These are phyloP conservation scores for Ptiloglossa arizonensis DNA, from an alignment of 1,140 invertebrate species.

Conservation along the genomic window DNA sequence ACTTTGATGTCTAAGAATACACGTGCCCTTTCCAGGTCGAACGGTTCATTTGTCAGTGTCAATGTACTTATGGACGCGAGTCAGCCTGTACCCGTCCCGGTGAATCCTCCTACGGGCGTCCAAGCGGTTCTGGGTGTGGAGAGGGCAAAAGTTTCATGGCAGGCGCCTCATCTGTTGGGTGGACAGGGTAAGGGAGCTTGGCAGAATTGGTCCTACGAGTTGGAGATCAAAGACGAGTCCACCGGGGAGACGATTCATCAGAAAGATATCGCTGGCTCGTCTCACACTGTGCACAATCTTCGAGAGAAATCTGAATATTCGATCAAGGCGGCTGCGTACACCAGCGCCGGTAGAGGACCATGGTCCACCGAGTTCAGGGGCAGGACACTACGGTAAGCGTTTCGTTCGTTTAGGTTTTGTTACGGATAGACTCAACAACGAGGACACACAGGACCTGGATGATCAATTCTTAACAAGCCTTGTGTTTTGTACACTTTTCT, in stretches of 20 bases:
- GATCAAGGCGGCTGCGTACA: conserved; percentile 90
- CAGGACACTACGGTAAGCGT: conserved; percentile 84
- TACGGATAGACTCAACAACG: too few relatives aligned
- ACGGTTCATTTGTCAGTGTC: conserved; percentile 80
- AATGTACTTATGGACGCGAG: conserved; percentile 85
- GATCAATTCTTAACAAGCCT: too few relatives aligned
- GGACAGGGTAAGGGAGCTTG: conserved; percentile 92
- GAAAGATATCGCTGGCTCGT: conserved; percentile 84
- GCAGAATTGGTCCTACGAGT: conserved; percentile 92
- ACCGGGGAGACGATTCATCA: conserved; percentile 80
- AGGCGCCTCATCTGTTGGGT: conserved; percentile 87
- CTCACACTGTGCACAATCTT: conserved; percentile 86
- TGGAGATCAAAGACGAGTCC: conserved; percentile 86
- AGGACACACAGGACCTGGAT: too few relatives aligned
- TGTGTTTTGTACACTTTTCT: too few relatives aligned
- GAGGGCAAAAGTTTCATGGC: conserved; percentile 90
- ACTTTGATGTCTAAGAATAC: not conserved
- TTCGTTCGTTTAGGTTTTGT: too few relatives aligned
- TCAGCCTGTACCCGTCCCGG: conserved; percentile 90
- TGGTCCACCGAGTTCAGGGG: conserved; percentile 90
- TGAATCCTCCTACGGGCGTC: conserved; percentile 88
- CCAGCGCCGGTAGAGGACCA: conserved; percentile 87
- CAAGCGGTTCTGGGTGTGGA: conserved; percentile 89
- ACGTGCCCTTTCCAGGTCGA: conserved; percentile 54
- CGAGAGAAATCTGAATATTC: conserved; percentile 88